A percentile compares a stretch with the other conserved stretches of the same genome.
phyloP scores from a whole-genome alignment of 92 coral and sea anemone species.

The Zoanthus sociatus region DNA sequence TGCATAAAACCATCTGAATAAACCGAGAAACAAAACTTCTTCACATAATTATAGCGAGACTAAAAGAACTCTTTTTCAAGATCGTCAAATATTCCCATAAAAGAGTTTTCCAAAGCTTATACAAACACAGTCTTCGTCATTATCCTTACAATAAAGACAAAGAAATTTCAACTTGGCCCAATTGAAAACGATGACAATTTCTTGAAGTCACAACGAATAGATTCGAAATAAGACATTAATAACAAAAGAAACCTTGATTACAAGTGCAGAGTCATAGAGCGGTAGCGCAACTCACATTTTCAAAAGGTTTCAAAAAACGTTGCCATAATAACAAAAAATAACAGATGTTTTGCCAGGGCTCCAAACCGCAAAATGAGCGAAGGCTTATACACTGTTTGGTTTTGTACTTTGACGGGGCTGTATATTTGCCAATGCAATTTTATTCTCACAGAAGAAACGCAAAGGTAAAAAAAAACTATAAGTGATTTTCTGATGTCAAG shows the following conservation, averaged over 20 bases:
- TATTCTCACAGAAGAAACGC: not conserved
- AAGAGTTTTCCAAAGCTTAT: constrained; percentile 10
- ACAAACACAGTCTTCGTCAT: constrained; percentile 11
- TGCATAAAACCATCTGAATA: constrained; percentile 44
- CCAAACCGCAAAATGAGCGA: constrained; percentile 1
- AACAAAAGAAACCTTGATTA: not conserved
- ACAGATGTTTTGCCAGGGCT: constrained; percentile 37
- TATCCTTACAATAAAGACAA: constrained; percentile 42
- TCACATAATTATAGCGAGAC: constrained; percentile 17
- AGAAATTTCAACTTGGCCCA: constrained; percentile 26
- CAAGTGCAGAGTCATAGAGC: not conserved
- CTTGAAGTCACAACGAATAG: constrained; percentile 4
- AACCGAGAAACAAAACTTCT: constrained; percentile 21
- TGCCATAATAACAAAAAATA: constrained; percentile 20
- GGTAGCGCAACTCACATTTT: not conserved
- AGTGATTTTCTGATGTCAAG: not conserved
- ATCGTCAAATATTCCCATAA: constrained; percentile 31
- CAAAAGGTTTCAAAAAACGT: not conserved
- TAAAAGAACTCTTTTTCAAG: constrained; percentile 24
- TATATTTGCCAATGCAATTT: constrained; percentile 4
- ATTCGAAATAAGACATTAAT: not conserved
- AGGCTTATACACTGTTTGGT: not conserved
- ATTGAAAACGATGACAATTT: constrained; percentile 1
- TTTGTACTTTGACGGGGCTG: not conserved
- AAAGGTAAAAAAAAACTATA: not conserved